Evolutionary conservation across 2,797 vertebrate species (phyloP).

Genomic region (Scolopax bukidnonensis): DNA sequence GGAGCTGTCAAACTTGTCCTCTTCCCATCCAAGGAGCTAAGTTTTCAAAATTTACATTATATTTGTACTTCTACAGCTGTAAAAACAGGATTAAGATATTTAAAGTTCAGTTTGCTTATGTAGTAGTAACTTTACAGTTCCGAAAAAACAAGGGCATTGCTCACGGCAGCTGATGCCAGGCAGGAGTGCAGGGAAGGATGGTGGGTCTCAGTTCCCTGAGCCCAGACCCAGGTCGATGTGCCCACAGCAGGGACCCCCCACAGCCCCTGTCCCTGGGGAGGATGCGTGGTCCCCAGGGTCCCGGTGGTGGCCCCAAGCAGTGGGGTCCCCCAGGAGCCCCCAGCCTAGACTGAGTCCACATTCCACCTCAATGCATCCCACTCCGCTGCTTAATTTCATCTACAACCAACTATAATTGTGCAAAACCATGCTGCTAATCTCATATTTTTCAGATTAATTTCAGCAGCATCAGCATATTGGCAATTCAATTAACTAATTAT

Average conservation of each 20-base stretch:
- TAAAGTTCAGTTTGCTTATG: too few species aligned
- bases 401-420: neutral
- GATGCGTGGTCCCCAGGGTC: rapidly evolving
- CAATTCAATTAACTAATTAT: slow-evolving; percentile 46
- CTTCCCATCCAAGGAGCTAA: too few species aligned
- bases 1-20: neutral
- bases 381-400: neutral
- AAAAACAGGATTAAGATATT: neutral
- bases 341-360: rapidly evolving
- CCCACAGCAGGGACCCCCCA: neutral
- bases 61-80: neutral
- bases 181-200: rapidly evolving
- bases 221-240: rapidly evolving
- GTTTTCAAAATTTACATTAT: neutral
- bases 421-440: neutral
- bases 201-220: neutral
- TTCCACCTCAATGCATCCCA: neutral
- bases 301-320: rapidly evolving
- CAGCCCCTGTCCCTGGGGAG: neutral
- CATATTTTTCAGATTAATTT: neutral
- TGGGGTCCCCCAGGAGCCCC: rapidly evolving
- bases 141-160: rapidly evolving
- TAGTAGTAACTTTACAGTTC: rapidly evolving
- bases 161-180: rapidly evolving
- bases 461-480: neutral